Base-by-base conservation (phyloP, 1,140 invertebrate genomes). In the Formica selysi region DNA sequence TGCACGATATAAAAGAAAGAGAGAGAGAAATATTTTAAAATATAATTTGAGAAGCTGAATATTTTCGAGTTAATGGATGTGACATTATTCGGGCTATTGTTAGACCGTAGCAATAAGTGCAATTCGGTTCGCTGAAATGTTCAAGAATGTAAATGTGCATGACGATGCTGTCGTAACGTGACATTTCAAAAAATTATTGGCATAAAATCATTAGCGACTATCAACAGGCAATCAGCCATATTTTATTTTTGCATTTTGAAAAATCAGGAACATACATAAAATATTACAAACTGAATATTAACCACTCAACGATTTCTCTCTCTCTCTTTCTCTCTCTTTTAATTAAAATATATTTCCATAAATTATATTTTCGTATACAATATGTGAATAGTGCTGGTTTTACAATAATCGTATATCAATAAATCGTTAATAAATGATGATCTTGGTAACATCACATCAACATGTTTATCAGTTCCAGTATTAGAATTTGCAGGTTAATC, bases 401-500 rank as follows among this genome's bases (percentile, higher is more conserved):
- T n/a, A 36, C 8, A n/a, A n/a, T 10, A 19, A 32, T 32, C 6
- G 32, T 32, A 19, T 19, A 44, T 41, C n/a, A 67, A 22, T 36
- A 38, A 32, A 11, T 67, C 36, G 4, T 41, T 22, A 41, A 67
- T 67, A 67, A 8, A 65, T 36, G 32, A 65, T 6, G n/a, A 44
- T 38, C n/a, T 10, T 13, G 16, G 19, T 41, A 61, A 16, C 13
- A 51, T 51, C 3, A 10, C n/a, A 51, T 19, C 32, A 32, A 32
- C 32, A 51, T 10, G n/a, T 41, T 67, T 67, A 44, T 67, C 65
- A 41, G 36, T 65, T 36, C n/a, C 32, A n/a, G 13, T 38, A 67
- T 41, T 67, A n/a, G 36, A 67, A 26, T 41, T 67, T 38, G 64
- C n/a, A 67, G 64, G 41, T n/a, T 41, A 65, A 19, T 67, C 32